Evolutionary conservation across 2,888 invertebrate species (phyloP).

Genomic region (Cheilosia urbana): DNA sequence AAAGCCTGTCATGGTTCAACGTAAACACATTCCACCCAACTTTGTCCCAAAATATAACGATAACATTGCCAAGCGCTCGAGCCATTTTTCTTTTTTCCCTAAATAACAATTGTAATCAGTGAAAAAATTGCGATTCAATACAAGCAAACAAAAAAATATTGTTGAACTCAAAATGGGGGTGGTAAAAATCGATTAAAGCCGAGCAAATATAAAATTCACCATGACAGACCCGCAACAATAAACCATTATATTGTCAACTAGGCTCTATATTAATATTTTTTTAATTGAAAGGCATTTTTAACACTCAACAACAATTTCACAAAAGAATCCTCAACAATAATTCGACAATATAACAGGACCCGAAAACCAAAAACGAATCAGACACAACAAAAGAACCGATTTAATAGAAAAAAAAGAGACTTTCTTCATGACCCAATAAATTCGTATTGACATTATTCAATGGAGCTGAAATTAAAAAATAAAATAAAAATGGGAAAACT

Average conservation of each 20-base stretch:
- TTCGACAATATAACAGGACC: constrained; percentile 10
- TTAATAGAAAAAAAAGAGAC: constrained; percentile 20
- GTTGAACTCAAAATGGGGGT: neutral
- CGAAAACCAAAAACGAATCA: constrained; percentile 19
- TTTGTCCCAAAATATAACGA: no score
- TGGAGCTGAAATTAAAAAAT: constrained; percentile 56
- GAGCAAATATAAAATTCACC: neutral
- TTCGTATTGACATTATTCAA: constrained; percentile 73
- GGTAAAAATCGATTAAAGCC: neutral
- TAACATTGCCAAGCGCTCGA: no score
- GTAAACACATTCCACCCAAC: no score
- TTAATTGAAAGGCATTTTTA: constrained; percentile 11
- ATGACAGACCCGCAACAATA: neutral
- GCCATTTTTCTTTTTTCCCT: no score
- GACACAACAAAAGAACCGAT: constrained; percentile 31
- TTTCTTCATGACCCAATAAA: constrained; percentile 66
- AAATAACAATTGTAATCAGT: no score
- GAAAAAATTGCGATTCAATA: neutral
- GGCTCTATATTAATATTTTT: constrained; percentile 11
- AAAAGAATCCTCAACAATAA: constrained; percentile 12
- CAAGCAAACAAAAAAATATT: no score
- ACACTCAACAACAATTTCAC: constrained; percentile 2
- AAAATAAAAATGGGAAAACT: constrained; percentile 9
- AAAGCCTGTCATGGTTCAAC: no score
- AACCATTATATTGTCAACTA: constrained; percentile 1